Percentiles rank a stretch among this genome's conserved stretches.
phyloP scores from a whole-genome alignment of 2,888 invertebrate genomes.

The Microchrysa polita region DNA sequence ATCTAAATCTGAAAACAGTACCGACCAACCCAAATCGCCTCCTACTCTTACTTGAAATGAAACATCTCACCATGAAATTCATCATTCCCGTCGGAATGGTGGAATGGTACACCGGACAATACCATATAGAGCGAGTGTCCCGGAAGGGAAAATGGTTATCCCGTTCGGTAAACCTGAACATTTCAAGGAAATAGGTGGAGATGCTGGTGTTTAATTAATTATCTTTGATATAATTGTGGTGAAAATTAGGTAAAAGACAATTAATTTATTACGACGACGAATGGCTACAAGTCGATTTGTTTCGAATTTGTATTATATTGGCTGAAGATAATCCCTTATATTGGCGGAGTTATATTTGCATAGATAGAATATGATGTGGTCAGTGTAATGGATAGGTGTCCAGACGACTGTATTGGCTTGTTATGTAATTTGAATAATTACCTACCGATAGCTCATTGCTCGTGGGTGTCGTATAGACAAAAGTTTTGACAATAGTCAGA shows the following conservation, averaged over 20 bases:
- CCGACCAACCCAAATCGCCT: neutral
- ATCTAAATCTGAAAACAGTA: conserved; percentile 19
- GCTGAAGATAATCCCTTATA: too few species aligned
- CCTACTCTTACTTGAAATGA: neutral
- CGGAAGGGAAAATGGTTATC: conserved; percentile 32
- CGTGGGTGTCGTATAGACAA: too few species aligned
- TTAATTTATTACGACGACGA: conserved; percentile 51
- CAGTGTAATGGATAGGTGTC: too few species aligned
- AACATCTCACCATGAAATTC: neutral
- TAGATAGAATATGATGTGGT: too few species aligned
- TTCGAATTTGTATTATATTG: conserved; percentile 27
- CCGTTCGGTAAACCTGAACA: conserved; percentile 42
- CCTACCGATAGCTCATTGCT: too few species aligned
- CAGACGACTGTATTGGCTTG: too few species aligned
- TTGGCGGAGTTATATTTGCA: neutral
- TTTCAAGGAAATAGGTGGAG: conserved; percentile 44
- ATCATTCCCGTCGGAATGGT: neutral
- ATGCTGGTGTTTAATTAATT: conserved; percentile 53
- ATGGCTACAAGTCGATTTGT: conserved; percentile 33
- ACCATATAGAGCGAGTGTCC: conserved; percentile 3
- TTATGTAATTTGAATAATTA: too few species aligned
- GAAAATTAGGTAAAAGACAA: conserved; percentile 54
- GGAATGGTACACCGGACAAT: conserved; percentile 1
- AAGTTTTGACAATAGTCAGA: too few species aligned
- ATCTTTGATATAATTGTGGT: conserved; percentile 55